Percentiles rank a stretch among this genome's conserved stretches.
These are phyloP conservation scores for Anableps anableps DNA, from an alignment of 2,797 vertebrate species.

Conservation along the genomic window DNA sequence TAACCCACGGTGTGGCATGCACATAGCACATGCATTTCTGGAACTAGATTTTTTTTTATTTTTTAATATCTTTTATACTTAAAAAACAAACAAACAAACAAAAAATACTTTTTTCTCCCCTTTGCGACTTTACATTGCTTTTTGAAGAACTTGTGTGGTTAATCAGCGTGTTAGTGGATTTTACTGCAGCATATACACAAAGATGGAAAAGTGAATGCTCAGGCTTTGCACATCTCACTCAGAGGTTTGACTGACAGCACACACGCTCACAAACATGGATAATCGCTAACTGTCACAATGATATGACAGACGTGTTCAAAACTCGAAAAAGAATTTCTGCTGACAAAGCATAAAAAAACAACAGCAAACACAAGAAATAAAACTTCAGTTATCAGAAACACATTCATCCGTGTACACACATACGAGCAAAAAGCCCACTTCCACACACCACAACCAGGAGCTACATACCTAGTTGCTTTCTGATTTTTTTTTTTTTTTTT, in stretches of 20 bases:
- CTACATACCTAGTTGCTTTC: constrained; percentile 75
- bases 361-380: constrained; percentile 55
- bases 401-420: constrained; percentile 34
- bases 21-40: constrained; percentile 90
- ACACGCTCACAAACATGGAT: constrained; percentile 21
- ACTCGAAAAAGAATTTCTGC: constrained; percentile 42
- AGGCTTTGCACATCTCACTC: constrained; percentile 63
- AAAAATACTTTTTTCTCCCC: constrained; percentile 64
- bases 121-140: constrained; percentile 83
- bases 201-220: constrained; percentile 70
- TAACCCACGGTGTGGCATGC: constrained; percentile 88
- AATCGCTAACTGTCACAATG: constrained; percentile 31
- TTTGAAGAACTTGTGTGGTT: constrained; percentile 78
- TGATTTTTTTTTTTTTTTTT: constrained; percentile 37
- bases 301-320: constrained; percentile 33
- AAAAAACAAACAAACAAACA: constrained; percentile 56
- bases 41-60: constrained; percentile 80
- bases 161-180: constrained; percentile 77
- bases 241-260: constrained; percentile 39
- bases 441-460: constrained; percentile 61
- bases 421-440: constrained; percentile 42
- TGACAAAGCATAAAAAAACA: constrained; percentile 47
- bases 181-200: constrained; percentile 77
- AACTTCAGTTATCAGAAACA: constrained; percentile 26
- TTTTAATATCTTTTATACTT: constrained; percentile 74